Evolutionary conservation across 1,140 invertebrate genomes (phyloP).

Genomic region (Centruroides vittatus): DNA sequence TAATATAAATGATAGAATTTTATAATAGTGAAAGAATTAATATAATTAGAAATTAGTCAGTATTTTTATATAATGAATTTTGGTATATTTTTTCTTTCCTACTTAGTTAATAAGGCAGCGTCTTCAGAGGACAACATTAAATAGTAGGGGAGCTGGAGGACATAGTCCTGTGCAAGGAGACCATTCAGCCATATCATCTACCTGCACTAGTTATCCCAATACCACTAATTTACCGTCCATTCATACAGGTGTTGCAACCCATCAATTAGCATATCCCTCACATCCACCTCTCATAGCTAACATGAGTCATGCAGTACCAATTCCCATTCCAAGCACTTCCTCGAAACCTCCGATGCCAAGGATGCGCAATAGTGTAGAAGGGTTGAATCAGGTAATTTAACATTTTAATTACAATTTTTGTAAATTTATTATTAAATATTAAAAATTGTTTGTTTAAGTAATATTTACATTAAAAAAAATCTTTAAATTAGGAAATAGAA

Average conservation of each 20-base stretch:
- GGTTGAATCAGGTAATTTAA: slow-evolving; percentile 47
- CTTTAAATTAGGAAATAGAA: slow-evolving; percentile 45
- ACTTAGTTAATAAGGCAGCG: slow-evolving; percentile 20
- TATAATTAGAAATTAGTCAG: no score
- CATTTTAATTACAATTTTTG: neutral
- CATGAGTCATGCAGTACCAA: neutral
- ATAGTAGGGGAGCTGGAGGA: slow-evolving; percentile 21
- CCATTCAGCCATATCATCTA: slow-evolving; percentile 25
- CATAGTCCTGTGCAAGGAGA: slow-evolving; percentile 26
- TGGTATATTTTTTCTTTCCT: no score
- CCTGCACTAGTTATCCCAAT: slow-evolving; percentile 7
- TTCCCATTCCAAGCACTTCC: slow-evolving; percentile 35
- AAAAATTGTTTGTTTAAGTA: no score
- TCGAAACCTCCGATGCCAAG: slow-evolving; percentile 35
- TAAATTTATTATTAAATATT: neutral
- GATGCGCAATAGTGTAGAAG: slow-evolving; percentile 66
- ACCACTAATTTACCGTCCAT: slow-evolving; percentile 10
- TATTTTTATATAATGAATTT: no score
- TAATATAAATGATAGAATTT: no score
- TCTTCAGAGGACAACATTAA: slow-evolving; percentile 26
- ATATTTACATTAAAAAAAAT: neutral
- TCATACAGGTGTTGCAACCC: slow-evolving; percentile 3
- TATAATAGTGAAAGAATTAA: no score
- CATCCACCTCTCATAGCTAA: neutral
- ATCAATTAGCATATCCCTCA: slow-evolving; percentile 1